phyloP scores from a whole-genome alignment of 2,888 invertebrate genomes.

The Melitaea athalia region DNA sequence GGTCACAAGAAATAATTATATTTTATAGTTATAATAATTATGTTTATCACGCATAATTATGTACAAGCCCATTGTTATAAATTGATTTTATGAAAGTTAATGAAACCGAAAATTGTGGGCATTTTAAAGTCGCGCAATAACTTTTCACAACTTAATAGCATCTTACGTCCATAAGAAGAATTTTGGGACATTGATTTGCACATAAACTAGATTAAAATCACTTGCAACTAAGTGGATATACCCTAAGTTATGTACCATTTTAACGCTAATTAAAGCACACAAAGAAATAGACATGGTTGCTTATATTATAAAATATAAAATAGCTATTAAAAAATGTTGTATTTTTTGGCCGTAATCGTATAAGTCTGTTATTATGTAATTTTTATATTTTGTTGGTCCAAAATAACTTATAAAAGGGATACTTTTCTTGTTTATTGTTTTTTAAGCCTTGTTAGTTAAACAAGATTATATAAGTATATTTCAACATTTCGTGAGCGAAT shows the following conservation, averaged over 20 bases:
- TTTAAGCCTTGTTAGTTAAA: neutral
- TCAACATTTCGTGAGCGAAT: conserved; percentile 19
- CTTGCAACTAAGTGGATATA: conserved; percentile 4
- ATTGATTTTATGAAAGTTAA: neutral
- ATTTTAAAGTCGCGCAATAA: neutral
- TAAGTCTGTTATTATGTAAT: neutral
- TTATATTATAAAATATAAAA: conserved; percentile 29
- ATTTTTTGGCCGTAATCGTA: neutral
- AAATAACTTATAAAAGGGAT: neutral
- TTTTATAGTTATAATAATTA: neutral
- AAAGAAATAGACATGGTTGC: conserved; percentile 44
- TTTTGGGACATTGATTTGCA: neutral
- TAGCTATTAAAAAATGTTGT: conserved; percentile 5
- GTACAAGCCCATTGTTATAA: neutral
- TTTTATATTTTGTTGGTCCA: neutral
- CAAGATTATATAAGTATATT: neutral
- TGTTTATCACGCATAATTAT: neutral
- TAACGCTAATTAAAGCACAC: conserved; percentile 43
- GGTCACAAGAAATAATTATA: neutral
- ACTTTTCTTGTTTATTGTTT: neutral
- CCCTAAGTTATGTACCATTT: conserved; percentile 23
- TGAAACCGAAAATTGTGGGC: neutral
- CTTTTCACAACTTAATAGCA: neutral
- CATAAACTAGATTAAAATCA: neutral
- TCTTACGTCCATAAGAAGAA: neutral